Percentiles rank a stretch among this genome's conserved stretches.
phyloP scores from a whole-genome alignment of 2,888 invertebrate genomes.

The Phalangium opilio region DNA sequence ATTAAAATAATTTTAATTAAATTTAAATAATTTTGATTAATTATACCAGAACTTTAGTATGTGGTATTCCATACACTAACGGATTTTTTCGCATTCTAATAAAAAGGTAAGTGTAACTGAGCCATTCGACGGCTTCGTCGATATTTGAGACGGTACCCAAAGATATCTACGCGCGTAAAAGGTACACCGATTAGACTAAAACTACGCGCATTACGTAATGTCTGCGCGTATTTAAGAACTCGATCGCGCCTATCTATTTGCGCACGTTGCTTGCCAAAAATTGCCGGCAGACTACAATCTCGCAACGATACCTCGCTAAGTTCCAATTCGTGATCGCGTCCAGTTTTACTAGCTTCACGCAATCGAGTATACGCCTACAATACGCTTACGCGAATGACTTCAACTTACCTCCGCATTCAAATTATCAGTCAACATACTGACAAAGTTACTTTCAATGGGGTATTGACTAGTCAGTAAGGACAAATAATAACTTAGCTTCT shows the following conservation, averaged over 20 bases:
- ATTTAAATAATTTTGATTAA: too few species aligned
- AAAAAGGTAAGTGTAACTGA: constrained; percentile 90
- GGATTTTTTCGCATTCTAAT: constrained; percentile 89
- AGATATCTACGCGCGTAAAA: constrained; percentile 48
- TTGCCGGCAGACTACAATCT: too few species aligned
- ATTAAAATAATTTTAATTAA: too few species aligned
- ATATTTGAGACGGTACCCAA: constrained; percentile 92
- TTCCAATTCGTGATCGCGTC: too few species aligned
- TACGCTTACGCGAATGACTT: too few species aligned
- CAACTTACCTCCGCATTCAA: constrained; percentile 79
- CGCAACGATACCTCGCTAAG: too few species aligned
- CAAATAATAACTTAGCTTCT: constrained; percentile 82
- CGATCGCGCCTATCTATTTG: too few species aligned
- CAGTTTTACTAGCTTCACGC: too few species aligned
- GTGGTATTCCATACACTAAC: constrained; percentile 51
- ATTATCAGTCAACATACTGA: constrained; percentile 80
- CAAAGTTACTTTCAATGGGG: constrained; percentile 95
- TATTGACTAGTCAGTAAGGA: constrained; percentile 87
- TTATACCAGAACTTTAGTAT: constrained; percentile 36
- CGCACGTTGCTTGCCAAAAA: too few species aligned
- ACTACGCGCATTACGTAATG: too few species aligned
- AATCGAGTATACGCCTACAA: too few species aligned
- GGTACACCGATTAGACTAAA: not conserved
- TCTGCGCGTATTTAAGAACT: too few species aligned
- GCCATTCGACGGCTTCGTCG: constrained; percentile 92